A percentile compares a stretch with the other conserved stretches of the same genome.
Conservation (phyloP, 2,113 vertebrate species). For the Toxotes jaculatrix region DNA sequence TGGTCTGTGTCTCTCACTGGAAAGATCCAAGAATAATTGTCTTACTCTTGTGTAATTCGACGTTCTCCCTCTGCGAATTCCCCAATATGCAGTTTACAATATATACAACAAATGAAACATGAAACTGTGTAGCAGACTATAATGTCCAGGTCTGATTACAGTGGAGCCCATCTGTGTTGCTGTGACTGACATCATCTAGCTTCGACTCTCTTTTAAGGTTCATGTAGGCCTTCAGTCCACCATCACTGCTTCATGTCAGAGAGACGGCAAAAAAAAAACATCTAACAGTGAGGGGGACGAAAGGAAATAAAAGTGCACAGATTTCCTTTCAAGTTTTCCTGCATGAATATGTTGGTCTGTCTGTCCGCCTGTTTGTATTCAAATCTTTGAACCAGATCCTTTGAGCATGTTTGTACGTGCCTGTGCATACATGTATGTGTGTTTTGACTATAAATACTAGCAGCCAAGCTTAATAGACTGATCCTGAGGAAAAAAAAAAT, state of each 20-base stretch:
- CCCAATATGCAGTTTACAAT: conserved; percentile 2
- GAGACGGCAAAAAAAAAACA: background rate
- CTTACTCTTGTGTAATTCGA: background rate
- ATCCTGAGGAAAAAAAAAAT: conserved; percentile 31
- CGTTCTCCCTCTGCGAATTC: background rate
- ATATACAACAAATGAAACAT: background rate
- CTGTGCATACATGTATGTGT: conserved; percentile 8
- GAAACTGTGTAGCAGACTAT: background rate
- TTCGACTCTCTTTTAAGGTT: conserved; percentile 34
- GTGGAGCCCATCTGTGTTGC: conserved; percentile 14
- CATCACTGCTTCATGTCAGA: conserved; percentile 24
- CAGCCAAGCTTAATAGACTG: conserved; percentile 44
- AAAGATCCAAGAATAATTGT: background rate
- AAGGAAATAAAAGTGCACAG: conserved; percentile 19
- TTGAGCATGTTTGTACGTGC: conserved; percentile 41
- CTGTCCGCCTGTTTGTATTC: conserved; percentile 14
- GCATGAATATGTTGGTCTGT: conserved; percentile 13
- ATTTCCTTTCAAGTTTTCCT: conserved; percentile 33
- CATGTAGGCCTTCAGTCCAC: background rate
- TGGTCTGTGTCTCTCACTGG: background rate
- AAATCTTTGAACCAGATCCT: conserved; percentile 27
- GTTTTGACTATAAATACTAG: conserved; percentile 41
- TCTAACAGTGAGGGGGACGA: conserved; percentile 6
- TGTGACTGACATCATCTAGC: conserved; percentile 29
- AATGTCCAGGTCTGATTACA: conserved; percentile 31